Evolutionary conservation across 30 jellyfish, hydroid and myxozoan species (phyloP).

Genomic region (Sanderia malayensis): DNA sequence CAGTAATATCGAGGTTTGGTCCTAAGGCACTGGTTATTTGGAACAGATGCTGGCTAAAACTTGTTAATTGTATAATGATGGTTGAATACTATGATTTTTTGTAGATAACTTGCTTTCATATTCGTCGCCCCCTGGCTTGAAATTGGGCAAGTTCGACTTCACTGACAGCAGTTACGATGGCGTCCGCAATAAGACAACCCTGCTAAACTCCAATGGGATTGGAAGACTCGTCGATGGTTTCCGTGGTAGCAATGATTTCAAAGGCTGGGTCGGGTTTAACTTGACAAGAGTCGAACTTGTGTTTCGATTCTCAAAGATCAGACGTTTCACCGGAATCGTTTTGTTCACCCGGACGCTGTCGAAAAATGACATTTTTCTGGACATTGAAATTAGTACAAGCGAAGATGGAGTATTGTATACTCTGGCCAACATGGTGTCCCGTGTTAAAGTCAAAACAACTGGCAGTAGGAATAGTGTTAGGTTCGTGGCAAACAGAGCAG

Average conservation of each 20-base stretch:
- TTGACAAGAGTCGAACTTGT: constrained; percentile 8
- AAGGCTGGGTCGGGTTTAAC: constrained; percentile 69
- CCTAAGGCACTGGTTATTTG: too few species aligned
- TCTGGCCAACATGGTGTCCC: constrained; percentile 10
- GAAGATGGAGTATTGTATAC: constrained; percentile 22
- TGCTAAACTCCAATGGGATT: constrained; percentile 19
- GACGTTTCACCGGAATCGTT: constrained; percentile 21
- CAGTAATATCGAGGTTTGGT: too few species aligned
- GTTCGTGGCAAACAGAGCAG: constrained; percentile 28
- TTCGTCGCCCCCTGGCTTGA: constrained; percentile 48
- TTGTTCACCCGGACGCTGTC: constrained; percentile 32
- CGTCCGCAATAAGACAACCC: not conserved
- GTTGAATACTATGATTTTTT: not conserved
- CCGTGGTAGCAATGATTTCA: constrained; percentile 42
- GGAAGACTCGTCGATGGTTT: constrained; percentile 54
- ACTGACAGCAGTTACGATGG: constrained; percentile 67
- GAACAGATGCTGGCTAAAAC: too few species aligned
- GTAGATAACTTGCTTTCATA: constrained; percentile 38
- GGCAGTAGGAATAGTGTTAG: constrained; percentile 5
- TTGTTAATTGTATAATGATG: not conserved
- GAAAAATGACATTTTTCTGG: not conserved
- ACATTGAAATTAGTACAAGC: constrained; percentile 36
- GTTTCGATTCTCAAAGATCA: constrained; percentile 33
- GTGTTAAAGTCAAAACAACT: not conserved
- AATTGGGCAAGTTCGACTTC: constrained; percentile 49